phyloP scores from a whole-genome alignment of 2,113 vertebrate genomes.

The Donacobius atricapilla region DNA sequence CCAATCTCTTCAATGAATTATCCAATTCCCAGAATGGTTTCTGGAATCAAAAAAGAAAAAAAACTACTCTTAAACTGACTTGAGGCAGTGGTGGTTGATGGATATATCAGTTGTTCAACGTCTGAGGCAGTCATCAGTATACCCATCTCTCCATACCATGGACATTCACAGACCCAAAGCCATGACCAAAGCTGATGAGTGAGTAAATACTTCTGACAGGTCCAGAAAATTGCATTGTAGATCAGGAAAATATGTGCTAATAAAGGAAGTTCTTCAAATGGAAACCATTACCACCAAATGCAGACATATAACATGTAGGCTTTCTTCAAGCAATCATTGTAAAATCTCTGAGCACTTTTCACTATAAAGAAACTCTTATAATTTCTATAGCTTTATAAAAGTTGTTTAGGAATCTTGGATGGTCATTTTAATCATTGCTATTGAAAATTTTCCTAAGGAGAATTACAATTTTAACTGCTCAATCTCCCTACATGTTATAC shows the following conservation, averaged over 20 bases:
- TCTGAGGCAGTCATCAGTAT: neutral
- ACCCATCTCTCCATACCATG: neutral
- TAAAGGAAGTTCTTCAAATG: neutral
- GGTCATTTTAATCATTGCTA: neutral
- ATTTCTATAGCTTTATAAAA: neutral
- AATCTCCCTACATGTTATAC: rapidly evolving
- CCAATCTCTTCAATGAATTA: neutral
- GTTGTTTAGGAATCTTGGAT: neutral
- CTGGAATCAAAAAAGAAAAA: neutral
- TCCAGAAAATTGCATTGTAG: neutral
- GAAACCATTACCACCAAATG: neutral
- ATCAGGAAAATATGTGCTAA: neutral
- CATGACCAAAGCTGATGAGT: neutral
- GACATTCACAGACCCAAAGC: neutral
- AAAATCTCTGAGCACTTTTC: neutral
- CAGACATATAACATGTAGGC: neutral
- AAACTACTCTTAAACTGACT: neutral
- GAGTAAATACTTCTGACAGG: neutral
- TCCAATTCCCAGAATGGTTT: neutral
- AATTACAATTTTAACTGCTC: neutral
- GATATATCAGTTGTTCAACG: neutral
- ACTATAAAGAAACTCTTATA: neutral
- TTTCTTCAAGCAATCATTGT: neutral
- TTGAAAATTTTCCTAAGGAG: neutral
- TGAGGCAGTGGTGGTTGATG: neutral